phyloP scores from a whole-genome alignment of 1,140 invertebrate species.

The Matsumurasca onukii region DNA sequence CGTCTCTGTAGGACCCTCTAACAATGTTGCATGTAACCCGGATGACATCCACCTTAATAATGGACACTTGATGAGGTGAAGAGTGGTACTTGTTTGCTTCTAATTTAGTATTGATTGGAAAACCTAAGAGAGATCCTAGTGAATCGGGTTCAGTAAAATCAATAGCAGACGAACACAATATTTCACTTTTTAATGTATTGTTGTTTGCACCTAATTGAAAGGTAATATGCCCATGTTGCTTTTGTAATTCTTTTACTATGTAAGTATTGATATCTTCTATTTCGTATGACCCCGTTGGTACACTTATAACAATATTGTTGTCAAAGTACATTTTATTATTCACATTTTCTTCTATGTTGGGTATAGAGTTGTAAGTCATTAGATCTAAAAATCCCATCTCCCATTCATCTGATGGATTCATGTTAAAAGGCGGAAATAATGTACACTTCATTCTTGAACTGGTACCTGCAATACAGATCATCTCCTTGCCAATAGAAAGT shows the following conservation, averaged over 20 bases:
- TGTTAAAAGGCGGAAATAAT: slow-evolving; percentile 17
- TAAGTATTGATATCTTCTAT: not conserved
- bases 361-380: slow-evolving; percentile 27
- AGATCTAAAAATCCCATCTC: slow-evolving; percentile 17
- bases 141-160: slow-evolving; percentile 5
- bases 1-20: slow-evolving; percentile 43
- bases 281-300: slow-evolving; percentile 31
- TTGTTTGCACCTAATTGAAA: not conserved
- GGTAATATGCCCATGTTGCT: not conserved
- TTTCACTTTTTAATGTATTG: slow-evolving; percentile 24
- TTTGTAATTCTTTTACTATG: not conserved
- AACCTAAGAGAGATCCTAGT: not conserved
- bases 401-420: not conserved
- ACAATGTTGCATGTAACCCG: slow-evolving; percentile 33
- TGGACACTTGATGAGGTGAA: slow-evolving; percentile 22
- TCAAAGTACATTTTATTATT: slow-evolving; percentile 16
- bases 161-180: not conserved
- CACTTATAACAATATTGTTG: not conserved
- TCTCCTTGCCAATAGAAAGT: slow-evolving; percentile 2
- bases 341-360: slow-evolving; percentile 25
- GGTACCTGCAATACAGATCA: not conserved
- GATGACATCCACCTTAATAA: slow-evolving; percentile 28
- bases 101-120: not conserved
- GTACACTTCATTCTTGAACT: not conserved
- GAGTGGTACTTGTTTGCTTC: not conserved